Evolutionary conservation across 53 echinoderm and acorn worm genomes (phyloP).

Genomic region (Stichopus horrens): DNA sequence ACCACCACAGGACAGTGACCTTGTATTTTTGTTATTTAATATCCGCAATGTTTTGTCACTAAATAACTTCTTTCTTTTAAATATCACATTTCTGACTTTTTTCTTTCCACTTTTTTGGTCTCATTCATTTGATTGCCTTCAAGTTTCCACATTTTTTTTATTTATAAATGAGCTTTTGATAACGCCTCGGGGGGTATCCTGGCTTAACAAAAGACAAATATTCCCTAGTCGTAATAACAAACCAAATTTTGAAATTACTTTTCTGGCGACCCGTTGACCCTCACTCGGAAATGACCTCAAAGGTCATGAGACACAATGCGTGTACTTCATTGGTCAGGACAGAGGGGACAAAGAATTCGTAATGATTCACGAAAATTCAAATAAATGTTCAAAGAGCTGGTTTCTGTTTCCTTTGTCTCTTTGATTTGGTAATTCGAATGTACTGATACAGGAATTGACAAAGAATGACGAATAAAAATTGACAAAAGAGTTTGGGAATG

Average conservation of each 20-base stretch:
- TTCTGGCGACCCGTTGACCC: slow-evolving; percentile 25
- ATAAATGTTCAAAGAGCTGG: no score
- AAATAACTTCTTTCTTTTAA: slow-evolving; percentile 18
- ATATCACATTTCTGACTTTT: slow-evolving; percentile 8
- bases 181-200: slow-evolving; percentile 7
- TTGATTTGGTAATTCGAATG: no score
- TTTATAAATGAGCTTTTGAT: slow-evolving; percentile 16
- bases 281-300: slow-evolving; percentile 41
- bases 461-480: no score
- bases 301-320: slow-evolving; percentile 39
- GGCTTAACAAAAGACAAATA: slow-evolving; percentile 31
- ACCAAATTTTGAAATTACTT: slow-evolving; percentile 15
- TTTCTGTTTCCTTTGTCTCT: no score
- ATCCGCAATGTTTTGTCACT: background rate
- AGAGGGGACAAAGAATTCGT: background rate
- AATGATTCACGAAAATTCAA: background rate
- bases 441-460: no score
- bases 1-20: slow-evolving; percentile 16
- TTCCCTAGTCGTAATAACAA: slow-evolving; percentile 11
- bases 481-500: no score
- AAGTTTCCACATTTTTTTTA: background rate
- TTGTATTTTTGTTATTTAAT: slow-evolving; percentile 1
- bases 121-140: background rate
- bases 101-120: slow-evolving; percentile 1
- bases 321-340: background rate